Evolutionary conservation across 2,797 vertebrate genomes (phyloP), one percentile per base, ranked within the genome.

Genomic region (Dicrostonyx torquatus): DNA sequence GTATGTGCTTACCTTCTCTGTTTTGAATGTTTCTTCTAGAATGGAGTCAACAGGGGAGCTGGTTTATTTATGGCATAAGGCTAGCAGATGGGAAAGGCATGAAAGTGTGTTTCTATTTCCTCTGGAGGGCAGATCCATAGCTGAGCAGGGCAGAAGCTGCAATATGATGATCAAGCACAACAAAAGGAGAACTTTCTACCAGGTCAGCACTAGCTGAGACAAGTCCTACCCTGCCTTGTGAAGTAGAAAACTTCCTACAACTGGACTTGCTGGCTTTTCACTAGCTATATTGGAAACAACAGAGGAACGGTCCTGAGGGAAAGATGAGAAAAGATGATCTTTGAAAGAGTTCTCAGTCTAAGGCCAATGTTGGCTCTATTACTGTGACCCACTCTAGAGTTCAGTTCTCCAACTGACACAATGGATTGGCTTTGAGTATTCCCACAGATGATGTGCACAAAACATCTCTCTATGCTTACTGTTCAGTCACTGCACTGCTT

Each of bases 41-140:
- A n/a, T 77, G 34, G 31, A 70, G 17, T 83, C 68, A 94, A 50
- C 58, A 92, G 43, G 58, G 29, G 34, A 66, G 58, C 62, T 75
- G 43, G 24, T 50, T 95, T 92, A 88, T 95, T 92, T 84, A 72
- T 43, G 94, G 55, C 45, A 50, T 1, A 53, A 87, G 14, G 14
- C 17, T 78, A 89, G 91, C 11, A 50, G 70, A 87, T 66, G 24
- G 82, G 20, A 79, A 94, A 77, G 45, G 7, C 48, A 68, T 1
- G 34, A 73, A n/a, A 6, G 1, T 43, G 90, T 93, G 14, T 62
- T 89, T 94, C 64, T 79, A 1, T 40, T 48, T 80, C 17, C 48
- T 95, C 84, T 26, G 29, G 50, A 79, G 94, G 37, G 48, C 75
- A 88, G 60, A 87, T 43, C 68, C 29, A 82, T 34, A 70, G 68